Percentiles rank a stretch among this genome's conserved stretches.
Evolutionary conservation across 2,113 vertebrate species (phyloP).

Genomic region (Gopherus flavomarginatus): DNA sequence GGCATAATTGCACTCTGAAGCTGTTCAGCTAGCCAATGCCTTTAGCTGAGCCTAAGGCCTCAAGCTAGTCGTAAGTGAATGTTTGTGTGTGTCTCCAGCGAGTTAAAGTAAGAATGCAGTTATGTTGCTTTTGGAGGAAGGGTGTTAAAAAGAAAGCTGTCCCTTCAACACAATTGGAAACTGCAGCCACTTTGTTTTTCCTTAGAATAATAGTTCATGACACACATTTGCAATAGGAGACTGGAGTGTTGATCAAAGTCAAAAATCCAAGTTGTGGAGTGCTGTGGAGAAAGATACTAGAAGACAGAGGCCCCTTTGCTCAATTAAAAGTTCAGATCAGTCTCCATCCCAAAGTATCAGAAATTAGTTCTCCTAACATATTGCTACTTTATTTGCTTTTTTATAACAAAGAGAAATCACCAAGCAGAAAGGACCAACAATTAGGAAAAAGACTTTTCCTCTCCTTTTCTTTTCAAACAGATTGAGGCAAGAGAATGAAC

Average conservation of each 20-base stretch:
- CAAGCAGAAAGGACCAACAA: conserved; percentile 4
- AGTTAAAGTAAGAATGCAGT: not conserved
- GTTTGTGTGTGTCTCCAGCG: not conserved
- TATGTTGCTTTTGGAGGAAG: not conserved
- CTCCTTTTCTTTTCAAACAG: not conserved
- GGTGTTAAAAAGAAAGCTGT: not conserved
- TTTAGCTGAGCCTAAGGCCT: not conserved
- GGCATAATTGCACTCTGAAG: not conserved
- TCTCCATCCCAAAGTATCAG: not conserved
- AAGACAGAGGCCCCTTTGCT: not conserved
- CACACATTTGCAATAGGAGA: not conserved
- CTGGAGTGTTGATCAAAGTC: fast-evolving
- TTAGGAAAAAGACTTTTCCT: not conserved
- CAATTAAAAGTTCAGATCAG: not conserved
- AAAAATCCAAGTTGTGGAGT: not conserved
- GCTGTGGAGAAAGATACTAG: not conserved
- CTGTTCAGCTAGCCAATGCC: fast-evolving
- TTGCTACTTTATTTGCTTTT: not conserved
- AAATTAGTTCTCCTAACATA: not conserved
- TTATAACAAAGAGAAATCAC: not conserved
- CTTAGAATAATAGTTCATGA: not conserved
- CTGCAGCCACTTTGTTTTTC: not conserved
- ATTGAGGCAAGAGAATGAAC: not conserved
- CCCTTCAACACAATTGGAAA: not conserved
- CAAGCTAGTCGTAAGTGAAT: not conserved